Evolutionary conservation across 2,888 invertebrate genomes (phyloP).

Genomic region (Mythimna pallens): DNA sequence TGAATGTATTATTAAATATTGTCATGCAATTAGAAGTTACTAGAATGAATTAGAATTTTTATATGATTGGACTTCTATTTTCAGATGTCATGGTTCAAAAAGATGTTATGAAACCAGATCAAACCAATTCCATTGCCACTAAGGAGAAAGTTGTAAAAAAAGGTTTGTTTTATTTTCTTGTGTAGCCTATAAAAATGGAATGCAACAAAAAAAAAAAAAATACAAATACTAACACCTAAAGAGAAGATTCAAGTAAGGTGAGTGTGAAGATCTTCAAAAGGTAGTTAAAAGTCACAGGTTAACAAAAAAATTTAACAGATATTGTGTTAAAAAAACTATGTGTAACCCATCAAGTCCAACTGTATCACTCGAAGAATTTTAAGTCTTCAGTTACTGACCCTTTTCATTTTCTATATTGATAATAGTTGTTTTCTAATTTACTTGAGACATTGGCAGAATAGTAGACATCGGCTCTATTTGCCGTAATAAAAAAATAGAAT

Average conservation of each 20-base stretch:
- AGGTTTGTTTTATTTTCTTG: slow-evolving; percentile 48
- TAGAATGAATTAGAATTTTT: neutral
- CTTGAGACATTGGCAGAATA: no score
- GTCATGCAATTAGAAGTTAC: slow-evolving; percentile 17
- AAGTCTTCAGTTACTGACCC: no score
- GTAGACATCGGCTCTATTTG: no score
- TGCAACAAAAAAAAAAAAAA: neutral
- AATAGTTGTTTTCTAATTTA: no score
- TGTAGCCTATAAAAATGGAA: neutral
- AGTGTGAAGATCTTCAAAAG: neutral
- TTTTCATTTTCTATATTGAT: no score
- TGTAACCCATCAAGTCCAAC: no score
- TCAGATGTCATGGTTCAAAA: slow-evolving; percentile 41
- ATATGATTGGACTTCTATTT: slow-evolving; percentile 29
- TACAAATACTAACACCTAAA: no score
- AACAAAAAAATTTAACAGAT: no score
- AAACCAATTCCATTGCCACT: slow-evolving; percentile 8
- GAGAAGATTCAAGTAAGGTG: neutral
- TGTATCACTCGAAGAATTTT: no score
- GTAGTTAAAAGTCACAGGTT: no score
- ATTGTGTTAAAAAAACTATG: no score
- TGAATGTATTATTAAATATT: slow-evolving; percentile 11
- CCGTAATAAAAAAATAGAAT: no score
- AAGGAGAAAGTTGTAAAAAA: slow-evolving; percentile 27
- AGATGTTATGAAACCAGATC: neutral